These are phyloP conservation scores for Rhineura floridana DNA, from an alignment of 2,113 vertebrate species.

Conservation along the genomic window DNA sequence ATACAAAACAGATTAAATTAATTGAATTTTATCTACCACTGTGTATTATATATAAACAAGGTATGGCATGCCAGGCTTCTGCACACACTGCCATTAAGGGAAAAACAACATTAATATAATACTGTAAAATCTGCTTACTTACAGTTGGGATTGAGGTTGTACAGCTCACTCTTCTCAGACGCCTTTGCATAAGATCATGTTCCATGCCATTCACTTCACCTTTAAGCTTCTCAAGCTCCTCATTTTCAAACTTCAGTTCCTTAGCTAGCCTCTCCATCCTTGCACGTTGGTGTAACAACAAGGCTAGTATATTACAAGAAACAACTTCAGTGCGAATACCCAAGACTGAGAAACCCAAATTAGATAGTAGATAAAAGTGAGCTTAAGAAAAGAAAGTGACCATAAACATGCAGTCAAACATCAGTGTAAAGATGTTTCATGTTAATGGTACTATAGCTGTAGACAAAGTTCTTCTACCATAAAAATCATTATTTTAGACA, in stretches of 20 bases:
- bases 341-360: not conserved
- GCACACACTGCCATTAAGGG: not conserved
- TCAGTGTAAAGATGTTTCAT: slow-evolving; percentile 60
- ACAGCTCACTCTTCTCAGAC: slow-evolving; percentile 93
- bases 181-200: slow-evolving; percentile 94
- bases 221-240: slow-evolving; percentile 93
- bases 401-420: slow-evolving; percentile 54
- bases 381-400: slow-evolving; percentile 52
- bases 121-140: slow-evolving; percentile 65
- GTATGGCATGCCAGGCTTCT: not conserved
- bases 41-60: not conserved
- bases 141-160: slow-evolving; percentile 91
- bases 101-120: not conserved
- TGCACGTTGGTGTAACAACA: slow-evolving; percentile 95
- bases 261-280: slow-evolving; percentile 97
- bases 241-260: slow-evolving; percentile 89
- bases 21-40: not conserved
- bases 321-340: slow-evolving; percentile 55
- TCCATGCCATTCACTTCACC: slow-evolving; percentile 96
- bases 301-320: slow-evolving; percentile 77
- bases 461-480: slow-evolving; percentile 47
- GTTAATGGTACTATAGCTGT: slow-evolving; percentile 49
- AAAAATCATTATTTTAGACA: slow-evolving; percentile 48
- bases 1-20: too few relatives aligned
- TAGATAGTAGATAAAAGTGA: slow-evolving; percentile 25